Evolutionary conservation across 1,140 invertebrate genomes (phyloP).

Genomic region (Caenorhabditis tropicalis): DNA sequence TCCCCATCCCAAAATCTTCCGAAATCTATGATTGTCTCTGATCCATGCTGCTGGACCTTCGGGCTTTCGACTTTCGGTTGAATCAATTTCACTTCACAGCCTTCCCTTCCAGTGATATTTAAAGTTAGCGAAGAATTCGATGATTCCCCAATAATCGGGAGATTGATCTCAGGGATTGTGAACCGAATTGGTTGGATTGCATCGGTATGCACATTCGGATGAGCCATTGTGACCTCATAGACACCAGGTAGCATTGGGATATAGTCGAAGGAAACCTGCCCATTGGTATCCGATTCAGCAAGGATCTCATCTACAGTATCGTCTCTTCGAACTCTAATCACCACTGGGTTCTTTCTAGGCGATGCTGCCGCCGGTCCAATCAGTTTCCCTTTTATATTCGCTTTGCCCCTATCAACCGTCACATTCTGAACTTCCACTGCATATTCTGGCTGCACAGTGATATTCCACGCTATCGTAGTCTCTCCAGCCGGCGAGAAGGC

Average conservation of each 20-base stretch:
- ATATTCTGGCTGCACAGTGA: constrained; percentile 33
- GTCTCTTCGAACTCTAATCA: constrained; percentile 20
- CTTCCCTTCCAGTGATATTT: background rate
- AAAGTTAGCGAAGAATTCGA: background rate
- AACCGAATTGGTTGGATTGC: background rate
- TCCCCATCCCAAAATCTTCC: constrained; percentile 26
- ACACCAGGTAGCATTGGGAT: constrained; percentile 37
- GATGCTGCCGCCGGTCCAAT: constrained; percentile 15
- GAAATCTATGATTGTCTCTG: background rate
- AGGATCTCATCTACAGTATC: constrained; percentile 38
- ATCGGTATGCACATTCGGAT: constrained; percentile 8
- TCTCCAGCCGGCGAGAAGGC: constrained; percentile 43
- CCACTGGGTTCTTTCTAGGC: constrained; percentile 10
- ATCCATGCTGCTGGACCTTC: background rate
- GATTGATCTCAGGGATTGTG: background rate
- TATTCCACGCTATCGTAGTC: constrained; percentile 25
- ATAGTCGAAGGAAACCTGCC: constrained; percentile 22
- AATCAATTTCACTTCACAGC: constrained; percentile 3
- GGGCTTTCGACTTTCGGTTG: background rate
- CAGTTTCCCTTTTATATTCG: background rate
- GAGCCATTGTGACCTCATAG: constrained; percentile 35
- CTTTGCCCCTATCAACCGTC: constrained; percentile 11
- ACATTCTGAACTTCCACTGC: constrained; percentile 38
- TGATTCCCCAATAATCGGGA: background rate
- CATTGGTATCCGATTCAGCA: constrained; percentile 28